Percentiles rank a stretch among this genome's conserved stretches.
phyloP scores from a whole-genome alignment of 2,113 vertebrate species.

The Motacilla tschutschensis region DNA sequence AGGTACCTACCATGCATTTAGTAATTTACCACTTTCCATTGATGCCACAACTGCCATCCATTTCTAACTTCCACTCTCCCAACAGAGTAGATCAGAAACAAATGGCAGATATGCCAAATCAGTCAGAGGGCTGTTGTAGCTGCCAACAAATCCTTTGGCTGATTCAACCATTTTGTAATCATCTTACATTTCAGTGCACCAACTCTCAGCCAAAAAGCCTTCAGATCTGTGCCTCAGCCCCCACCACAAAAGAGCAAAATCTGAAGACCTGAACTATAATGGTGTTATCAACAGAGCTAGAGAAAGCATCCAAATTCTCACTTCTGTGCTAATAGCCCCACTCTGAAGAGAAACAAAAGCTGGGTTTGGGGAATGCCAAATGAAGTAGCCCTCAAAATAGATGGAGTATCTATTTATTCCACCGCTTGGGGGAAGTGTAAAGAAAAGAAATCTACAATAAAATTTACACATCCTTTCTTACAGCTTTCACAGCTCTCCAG shows the following conservation, averaged over 20 bases:
- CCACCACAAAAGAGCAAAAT: constrained; percentile 8
- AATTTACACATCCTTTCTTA: not conserved
- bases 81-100: not conserved
- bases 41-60: not conserved
- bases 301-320: constrained; percentile 18
- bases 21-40: not conserved
- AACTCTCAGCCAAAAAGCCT: constrained; percentile 13
- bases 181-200: constrained; percentile 7
- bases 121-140: not conserved
- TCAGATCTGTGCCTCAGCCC: not conserved
- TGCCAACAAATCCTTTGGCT: constrained; percentile 49
- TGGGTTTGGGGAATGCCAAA: not conserved
- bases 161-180: constrained; percentile 32
- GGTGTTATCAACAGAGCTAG: not conserved
- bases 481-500: constrained; percentile 17
- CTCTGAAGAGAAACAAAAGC: constrained; percentile 12
- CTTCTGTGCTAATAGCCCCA: not conserved
- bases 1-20: not conserved
- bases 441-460: not conserved
- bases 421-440: not conserved
- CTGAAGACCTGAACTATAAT: not conserved
- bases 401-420: constrained; percentile 14
- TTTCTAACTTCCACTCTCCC: not conserved
- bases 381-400: constrained; percentile 1
- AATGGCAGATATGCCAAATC: not conserved